Evolutionary conservation across 2,797 vertebrate genomes (phyloP), one percentile per base, ranked within the genome.

Genomic region (Agapornis canus): DNA sequence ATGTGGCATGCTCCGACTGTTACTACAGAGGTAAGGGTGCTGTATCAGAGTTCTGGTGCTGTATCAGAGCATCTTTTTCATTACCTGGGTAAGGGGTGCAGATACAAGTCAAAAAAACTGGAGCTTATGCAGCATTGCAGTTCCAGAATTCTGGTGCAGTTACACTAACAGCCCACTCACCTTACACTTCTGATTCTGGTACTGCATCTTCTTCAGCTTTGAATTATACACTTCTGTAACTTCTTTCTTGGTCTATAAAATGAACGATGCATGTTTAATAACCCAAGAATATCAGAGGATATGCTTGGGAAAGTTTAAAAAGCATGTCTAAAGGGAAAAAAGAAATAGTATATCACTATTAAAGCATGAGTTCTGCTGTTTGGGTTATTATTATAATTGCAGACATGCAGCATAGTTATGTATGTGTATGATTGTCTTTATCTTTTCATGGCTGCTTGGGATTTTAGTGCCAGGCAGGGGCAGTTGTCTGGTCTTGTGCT

Each of bases 21-120:
- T 98, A 98, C 97, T 99, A 99, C 89, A 88, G 97, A 97, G 99
- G 99, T 99, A 37, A 97, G 90, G 18, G 16, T 59, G 51, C 31
- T 64, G 66, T n/a, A n/a, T n/a, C n/a, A n/a, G n/a, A n/a, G n/a
- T 70, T 56, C 60, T 64, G 45, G 13, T 60, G 64, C 64, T n/a
- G 19, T 31, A 35, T 52, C 78, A 68, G 45, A 77, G 73, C 81
- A 64, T 70, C 22, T 23, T 59, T 23, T 40, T 42, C 9, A 1
- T 45, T 19, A 65, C 31, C 9, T 22, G 47, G 13, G 47, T 22
- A 89, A 18, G 56, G 59, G 13, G 31, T n/a, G 37, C 43, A 66
- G 71, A 6, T 2, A 31, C 23, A 37, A 57, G 59, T 51, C 4
- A 26, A 32, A 69, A 17, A 56, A 80, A 5, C 19, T 4, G 23